Base-by-base conservation (phyloP, 2,888 invertebrate genomes). In the Taphrorychus bicolor region DNA sequence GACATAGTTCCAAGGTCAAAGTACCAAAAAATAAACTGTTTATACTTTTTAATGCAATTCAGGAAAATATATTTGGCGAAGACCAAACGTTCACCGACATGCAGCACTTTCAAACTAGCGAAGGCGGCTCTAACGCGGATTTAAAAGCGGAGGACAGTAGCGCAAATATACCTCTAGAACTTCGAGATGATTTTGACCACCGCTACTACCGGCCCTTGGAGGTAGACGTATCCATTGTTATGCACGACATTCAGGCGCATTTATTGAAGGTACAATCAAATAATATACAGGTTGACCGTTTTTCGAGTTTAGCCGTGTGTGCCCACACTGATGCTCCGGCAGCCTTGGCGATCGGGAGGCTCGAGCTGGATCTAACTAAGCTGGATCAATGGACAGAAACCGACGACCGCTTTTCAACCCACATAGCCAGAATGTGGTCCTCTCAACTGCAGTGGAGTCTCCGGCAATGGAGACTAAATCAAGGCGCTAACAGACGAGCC, bases 61-160 rank as follows among this genome's bases (percentile, higher is more conserved):
- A 90, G 86, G 98, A 99, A 84, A 98, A 98, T 79, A 95, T 98
- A 73, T 96, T 99, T 80, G 98, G 98, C 0, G 97, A 96, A 82
- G 94, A 97, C 84, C 97, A 98, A 83, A 88, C 87, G 19, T 97
- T 97, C 78, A 94, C 94, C 0, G 97, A 97, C 76, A 96, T 97
- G 92, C 93, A 93, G 74, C 84, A 87, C 0, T 85, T 83, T 66
- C 80, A 79, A 18, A 77, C 79, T 76, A 83, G 40, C 73, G 79
- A 73, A 76, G 72, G 71, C 77, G 81, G 59, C 77, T 79, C 69
- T 72, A 78, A 51, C 76, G 81, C 78, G 70, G 86, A 88, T 51
- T 82, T 87, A 64, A 87, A 87, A 11, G 86, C 88, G 19, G 91
- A 91, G 66, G 91, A 91, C 73, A 88, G 88, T 73, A 85, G 85